Evolutionary conservation across 2,888 invertebrate species (phyloP).

Genomic region (Boloria selene): DNA sequence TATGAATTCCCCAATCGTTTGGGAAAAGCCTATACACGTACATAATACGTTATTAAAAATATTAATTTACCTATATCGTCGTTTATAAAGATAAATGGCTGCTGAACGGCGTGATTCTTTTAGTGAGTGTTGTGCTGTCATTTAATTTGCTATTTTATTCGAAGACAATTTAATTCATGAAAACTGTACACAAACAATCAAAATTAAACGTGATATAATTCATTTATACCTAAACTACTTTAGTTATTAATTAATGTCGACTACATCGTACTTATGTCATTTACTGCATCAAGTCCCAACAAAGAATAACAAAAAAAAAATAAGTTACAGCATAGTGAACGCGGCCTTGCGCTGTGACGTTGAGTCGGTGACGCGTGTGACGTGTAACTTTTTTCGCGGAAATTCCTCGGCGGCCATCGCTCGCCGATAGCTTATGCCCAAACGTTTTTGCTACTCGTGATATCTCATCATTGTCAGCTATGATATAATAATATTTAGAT

Average conservation of each 20-base stretch:
- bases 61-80: too few species aligned
- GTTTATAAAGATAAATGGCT: too few species aligned
- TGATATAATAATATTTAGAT: conserved; percentile 13
- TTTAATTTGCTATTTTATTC: too few species aligned
- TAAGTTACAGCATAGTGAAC: conserved; percentile 41
- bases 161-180: too few species aligned
- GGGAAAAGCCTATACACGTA: conserved; percentile 4
- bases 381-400: conserved; percentile 77
- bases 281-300: neutral
- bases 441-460: neutral
- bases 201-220: too few species aligned
- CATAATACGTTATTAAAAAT: neutral
- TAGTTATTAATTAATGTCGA: too few species aligned
- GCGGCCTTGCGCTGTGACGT: conserved; percentile 72
- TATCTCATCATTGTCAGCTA: conserved; percentile 19
- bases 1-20: neutral
- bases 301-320: conserved; percentile 46
- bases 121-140: too few species aligned
- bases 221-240: too few species aligned
- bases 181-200: too few species aligned
- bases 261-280: neutral
- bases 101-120: too few species aligned
- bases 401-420: conserved; percentile 71
- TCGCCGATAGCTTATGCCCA: conserved; percentile 47
- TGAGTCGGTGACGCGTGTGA: conserved; percentile 61